Evolutionary conservation across 2,797 vertebrate species (phyloP).

Genomic region (Enteromius anoplus): DNA sequence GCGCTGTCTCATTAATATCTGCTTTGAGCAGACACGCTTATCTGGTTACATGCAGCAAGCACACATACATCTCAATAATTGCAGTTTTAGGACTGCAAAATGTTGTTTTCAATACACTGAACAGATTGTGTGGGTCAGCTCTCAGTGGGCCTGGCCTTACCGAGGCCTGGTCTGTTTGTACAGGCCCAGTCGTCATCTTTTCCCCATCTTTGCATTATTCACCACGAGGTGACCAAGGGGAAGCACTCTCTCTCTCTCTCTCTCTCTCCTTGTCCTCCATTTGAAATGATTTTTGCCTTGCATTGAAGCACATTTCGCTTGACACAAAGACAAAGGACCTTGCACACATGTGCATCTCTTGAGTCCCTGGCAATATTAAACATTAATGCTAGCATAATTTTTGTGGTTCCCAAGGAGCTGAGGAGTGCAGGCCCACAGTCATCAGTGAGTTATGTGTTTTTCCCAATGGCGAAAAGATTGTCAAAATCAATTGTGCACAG

Average conservation of each 20-base stretch:
- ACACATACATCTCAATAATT: constrained; percentile 16
- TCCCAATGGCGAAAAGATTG: constrained; percentile 76
- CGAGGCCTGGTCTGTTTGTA: constrained; percentile 55
- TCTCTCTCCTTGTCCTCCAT: constrained; percentile 40
- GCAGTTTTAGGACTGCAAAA: constrained; percentile 16
- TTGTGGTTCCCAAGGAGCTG: constrained; percentile 67
- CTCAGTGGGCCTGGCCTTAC: constrained; percentile 31
- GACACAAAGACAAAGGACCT: constrained; percentile 80
- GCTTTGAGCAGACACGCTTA: neutral
- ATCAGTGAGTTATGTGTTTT: constrained; percentile 75
- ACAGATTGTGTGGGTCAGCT: constrained; percentile 33
- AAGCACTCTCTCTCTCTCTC: constrained; percentile 4
- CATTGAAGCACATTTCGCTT: constrained; percentile 74
- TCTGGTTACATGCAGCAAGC: constrained; percentile 7
- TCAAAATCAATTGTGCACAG: constrained; percentile 75
- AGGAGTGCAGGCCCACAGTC: constrained; percentile 65
- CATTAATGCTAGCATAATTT: constrained; percentile 83
- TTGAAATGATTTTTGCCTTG: constrained; percentile 64
- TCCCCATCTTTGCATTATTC: constrained; percentile 49
- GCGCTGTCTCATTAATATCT: neutral
- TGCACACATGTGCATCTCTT: constrained; percentile 73
- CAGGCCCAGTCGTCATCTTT: constrained; percentile 44
- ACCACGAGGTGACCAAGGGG: constrained; percentile 28
- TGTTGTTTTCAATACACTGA: constrained; percentile 29
- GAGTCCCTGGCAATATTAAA: constrained; percentile 79